A percentile compares a stretch with the other conserved stretches of the same genome.
Evolutionary conservation across 1,140 invertebrate species (phyloP).

Genomic region (Drosophila tropicalis): DNA sequence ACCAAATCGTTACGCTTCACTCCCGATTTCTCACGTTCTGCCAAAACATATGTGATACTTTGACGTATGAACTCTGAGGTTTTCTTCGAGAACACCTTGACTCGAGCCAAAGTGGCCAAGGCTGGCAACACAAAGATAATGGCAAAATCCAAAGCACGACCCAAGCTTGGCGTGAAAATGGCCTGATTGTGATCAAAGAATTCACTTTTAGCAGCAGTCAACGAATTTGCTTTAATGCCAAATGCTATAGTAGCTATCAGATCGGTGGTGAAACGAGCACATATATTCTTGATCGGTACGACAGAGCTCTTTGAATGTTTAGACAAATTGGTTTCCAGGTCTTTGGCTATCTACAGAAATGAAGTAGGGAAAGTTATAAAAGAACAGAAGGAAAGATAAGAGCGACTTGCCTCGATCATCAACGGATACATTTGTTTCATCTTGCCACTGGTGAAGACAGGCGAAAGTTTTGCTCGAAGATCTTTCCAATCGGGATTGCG

Average conservation of each 20-base stretch:
- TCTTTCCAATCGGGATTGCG: constrained; percentile 83
- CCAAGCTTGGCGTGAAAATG: constrained; percentile 84
- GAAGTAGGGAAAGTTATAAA: neutral
- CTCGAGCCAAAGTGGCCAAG: constrained; percentile 48
- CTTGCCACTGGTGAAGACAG: constrained; percentile 85
- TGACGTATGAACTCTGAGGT: constrained; percentile 68
- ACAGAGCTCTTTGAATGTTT: constrained; percentile 22
- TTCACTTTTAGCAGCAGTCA: constrained; percentile 84
- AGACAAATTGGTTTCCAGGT: constrained; percentile 54
- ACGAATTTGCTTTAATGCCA: constrained; percentile 85
- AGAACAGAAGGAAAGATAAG: neutral
- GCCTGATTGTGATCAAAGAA: constrained; percentile 82
- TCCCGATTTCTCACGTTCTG: constrained; percentile 66
- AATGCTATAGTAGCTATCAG: constrained; percentile 86
- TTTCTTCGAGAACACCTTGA: constrained; percentile 63
- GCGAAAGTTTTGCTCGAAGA: constrained; percentile 84
- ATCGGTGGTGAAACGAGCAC: constrained; percentile 85
- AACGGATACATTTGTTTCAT: constrained; percentile 85
- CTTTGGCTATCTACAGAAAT: constrained; percentile 47
- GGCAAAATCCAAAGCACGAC: constrained; percentile 84
- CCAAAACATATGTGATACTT: constrained; percentile 75
- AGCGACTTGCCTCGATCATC: constrained; percentile 70
- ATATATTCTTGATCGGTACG: constrained; percentile 83
- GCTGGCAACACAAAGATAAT: constrained; percentile 83
- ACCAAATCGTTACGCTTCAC: constrained; percentile 83